These are phyloP conservation scores for Cinclus mexicanus DNA, from an alignment of 2,113 vertebrate genomes.

Conservation along the genomic window DNA sequence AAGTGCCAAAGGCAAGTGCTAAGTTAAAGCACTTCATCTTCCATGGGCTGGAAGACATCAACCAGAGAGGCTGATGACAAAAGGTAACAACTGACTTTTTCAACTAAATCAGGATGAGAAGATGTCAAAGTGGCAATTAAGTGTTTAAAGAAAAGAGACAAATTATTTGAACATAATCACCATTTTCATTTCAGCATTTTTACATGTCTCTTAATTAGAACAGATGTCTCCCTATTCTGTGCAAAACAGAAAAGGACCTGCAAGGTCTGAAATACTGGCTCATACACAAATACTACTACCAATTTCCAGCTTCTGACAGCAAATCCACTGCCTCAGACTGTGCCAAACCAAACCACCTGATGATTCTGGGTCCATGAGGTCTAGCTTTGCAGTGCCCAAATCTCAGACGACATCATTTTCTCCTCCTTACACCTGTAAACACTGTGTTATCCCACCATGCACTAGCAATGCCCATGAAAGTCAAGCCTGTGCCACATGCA, in stretches of 20 bases:
- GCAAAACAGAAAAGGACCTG: background rate
- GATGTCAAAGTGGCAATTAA: background rate
- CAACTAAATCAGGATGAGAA: background rate
- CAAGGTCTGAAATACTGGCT: background rate
- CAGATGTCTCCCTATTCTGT: background rate
- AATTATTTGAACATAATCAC: background rate
- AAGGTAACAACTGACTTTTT: background rate
- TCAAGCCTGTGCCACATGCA: background rate
- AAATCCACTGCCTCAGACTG: background rate
- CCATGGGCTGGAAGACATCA: background rate
- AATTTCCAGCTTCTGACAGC: background rate
- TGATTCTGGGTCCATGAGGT: background rate
- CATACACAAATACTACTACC: background rate
- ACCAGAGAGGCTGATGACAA: background rate
- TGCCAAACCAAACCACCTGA: background rate
- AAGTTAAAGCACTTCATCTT: background rate
- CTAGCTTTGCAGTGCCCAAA: background rate
- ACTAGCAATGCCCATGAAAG: background rate
- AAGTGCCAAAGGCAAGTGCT: background rate
- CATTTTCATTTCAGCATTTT: background rate
- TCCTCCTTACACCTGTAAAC: background rate
- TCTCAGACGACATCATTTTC: background rate
- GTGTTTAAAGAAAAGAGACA: constrained; percentile 8
- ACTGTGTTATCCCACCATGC: fast-evolving
- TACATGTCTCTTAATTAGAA: background rate